Evolutionary conservation across 2,113 vertebrate genomes (phyloP).

Genomic region (Ornithorhynchus anatinus): DNA sequence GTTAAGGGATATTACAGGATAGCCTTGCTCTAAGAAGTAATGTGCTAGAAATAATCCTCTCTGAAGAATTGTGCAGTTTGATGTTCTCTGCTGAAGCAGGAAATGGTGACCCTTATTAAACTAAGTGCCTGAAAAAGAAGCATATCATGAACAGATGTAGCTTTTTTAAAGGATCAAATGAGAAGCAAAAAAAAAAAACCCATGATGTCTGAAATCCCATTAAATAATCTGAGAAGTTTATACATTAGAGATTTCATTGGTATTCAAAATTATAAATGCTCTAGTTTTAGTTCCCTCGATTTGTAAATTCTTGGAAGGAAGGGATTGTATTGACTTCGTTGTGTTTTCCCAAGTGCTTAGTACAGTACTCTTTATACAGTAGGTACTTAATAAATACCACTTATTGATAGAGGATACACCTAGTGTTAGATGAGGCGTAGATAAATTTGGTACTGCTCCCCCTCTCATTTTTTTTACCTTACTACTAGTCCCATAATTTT

Average conservation of each 20-base stretch:
- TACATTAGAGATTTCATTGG: neutral
- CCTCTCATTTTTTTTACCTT: too few relatives aligned
- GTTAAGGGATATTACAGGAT: slow-evolving; percentile 60
- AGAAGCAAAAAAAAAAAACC: neutral
- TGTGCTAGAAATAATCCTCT: slow-evolving; percentile 66
- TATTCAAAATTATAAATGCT: too few relatives aligned
- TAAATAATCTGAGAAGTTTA: neutral
- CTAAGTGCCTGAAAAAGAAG: slow-evolving; percentile 34
- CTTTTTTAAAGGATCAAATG: slow-evolving; percentile 32
- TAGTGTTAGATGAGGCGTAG: too few relatives aligned
- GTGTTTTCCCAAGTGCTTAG: too few relatives aligned
- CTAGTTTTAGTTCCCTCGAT: too few relatives aligned
- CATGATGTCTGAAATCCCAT: neutral
- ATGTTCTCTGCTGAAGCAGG: slow-evolving; percentile 53
- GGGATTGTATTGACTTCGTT: too few relatives aligned
- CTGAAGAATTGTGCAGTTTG: slow-evolving; percentile 41
- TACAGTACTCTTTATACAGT: too few relatives aligned
- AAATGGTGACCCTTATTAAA: slow-evolving; percentile 49
- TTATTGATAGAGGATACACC: too few relatives aligned
- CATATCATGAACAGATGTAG: neutral
- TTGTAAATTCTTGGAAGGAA: too few relatives aligned
- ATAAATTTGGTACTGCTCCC: too few relatives aligned
- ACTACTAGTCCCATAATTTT: too few relatives aligned
- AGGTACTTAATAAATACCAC: too few relatives aligned
- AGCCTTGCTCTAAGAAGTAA: slow-evolving; percentile 63